Base-by-base conservation (phyloP, 1,140 invertebrate species). In the Prorops nasuta region DNA sequence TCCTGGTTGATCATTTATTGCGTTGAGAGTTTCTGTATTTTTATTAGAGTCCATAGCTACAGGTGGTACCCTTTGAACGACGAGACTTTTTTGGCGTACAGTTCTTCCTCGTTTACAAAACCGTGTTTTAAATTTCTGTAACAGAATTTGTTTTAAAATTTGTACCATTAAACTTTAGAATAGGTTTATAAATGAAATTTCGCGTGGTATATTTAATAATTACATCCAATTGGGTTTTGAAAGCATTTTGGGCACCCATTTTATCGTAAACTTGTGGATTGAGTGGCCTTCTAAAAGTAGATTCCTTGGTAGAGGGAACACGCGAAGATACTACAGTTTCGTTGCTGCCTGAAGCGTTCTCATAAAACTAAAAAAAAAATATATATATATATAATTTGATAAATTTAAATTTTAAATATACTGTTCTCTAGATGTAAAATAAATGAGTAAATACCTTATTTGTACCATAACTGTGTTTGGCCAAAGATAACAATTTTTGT, bases 401-500 rank as follows among this genome's bases (percentile, higher is more conserved):
- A n/a, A n/a, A n/a, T n/a, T n/a, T n/a, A n/a, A n/a, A n/a, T n/a
- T n/a, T n/a, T 28, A 12, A 7, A 28, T 7, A 28, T 28, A 28
- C 12, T 28, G 24, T 7, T 28, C 12, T 28, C 24, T 28, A 28
- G n/a, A 28, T 10, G 18, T 43, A 24, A n/a, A n/a, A n/a, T n/a
- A n/a, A 39, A 46, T 46, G 3, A 12, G 18, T 3, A 38, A 24
- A 54, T 67, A 73, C 74, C 51, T 78, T 77, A 39, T 58, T 76
- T 3, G 66, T 61, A 16, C 71, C 72, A 44, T 74, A 77, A 59
- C 66, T 76, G n/a, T 77, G 70, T 57, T 81, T 83, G 2, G 82
- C 84, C 49, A 87, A 66, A 1, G 84, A 83, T 9, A 87, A 63
- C 45, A 87, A 65, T 24, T 85, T 83, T 65, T 81, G 80, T 21